Base-by-base conservation (phyloP, 2,113 vertebrate species). In the Grantiella picta region DNA sequence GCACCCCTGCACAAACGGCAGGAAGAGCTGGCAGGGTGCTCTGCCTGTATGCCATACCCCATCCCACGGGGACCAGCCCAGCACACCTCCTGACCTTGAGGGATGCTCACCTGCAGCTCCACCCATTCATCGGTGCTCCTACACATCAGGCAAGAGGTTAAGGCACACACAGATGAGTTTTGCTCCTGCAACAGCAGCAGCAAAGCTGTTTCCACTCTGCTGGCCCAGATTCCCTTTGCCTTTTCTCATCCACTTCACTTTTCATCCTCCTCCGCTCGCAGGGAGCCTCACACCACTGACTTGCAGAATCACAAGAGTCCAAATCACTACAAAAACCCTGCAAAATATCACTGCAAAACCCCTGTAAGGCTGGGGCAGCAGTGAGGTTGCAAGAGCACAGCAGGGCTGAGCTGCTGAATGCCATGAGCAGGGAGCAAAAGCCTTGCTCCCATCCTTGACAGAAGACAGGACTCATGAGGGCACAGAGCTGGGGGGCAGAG, bases 391-490 rank as follows among this genome's bases (percentile, higher is more conserved):
- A 53, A 54, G 29, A 25, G 29, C 68, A 76, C 2, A 3, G 83
- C 31, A 29, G 10, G 5, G 60, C 45, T 19, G 33, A 92, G 52
- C 19, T 6, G 1, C 13, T 23, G 49, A 68, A 25, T 68, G 53
- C 28, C 54, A 63, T 4, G 6, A 13, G 14, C 63, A 45, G 7
- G 40, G 65, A 89, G 44, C 17, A 65, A 82, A 93, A 69, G 4
- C 52, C 23, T 72, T 82, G 49, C 18, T 89, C 53, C 78, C 1
- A 76, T 44, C 45, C 80, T 86, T 13, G 1, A 49, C 45, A 50
- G 0, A 19, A 82, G 49, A n/a, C 0, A 0, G 35, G 44, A 78
- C 0, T 2, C 25, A 5, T 2, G 33, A 2, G 0, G 45, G 27
- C 2, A 3, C n/a, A 12, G 45, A 78, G 52, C 15, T 6, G 50